Base-by-base conservation (phyloP, 2,888 invertebrate genomes). In the Steinernema scapterisci region DNA sequence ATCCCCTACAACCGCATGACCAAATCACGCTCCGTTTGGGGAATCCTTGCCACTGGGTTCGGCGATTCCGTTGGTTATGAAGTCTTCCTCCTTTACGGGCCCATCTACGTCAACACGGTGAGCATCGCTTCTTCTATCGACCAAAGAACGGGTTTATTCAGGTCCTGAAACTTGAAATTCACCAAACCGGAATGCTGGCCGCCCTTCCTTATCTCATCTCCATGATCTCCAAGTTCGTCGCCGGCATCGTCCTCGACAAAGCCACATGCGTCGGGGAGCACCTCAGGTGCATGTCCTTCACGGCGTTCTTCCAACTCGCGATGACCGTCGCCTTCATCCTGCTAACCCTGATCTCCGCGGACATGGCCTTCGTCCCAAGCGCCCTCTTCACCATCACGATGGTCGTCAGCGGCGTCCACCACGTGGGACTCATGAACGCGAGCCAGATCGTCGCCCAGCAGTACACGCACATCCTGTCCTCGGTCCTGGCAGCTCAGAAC, bases 31-130 rank as follows among this genome's bases (percentile, higher is more conserved):
- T 63, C 63, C 11, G 63, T 63, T 6, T 63, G 27, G 31, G 63
- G 63, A 11, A 63, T 63, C n/a, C 63, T 63, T 5, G 27, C 63
- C 6, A 63, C 63, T 16, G 63, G 63, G 6, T 63, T 63, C 38
- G 63, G 63, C 1, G 63, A 63, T 13, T 63, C 63, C 6, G 63
- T 63, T 16, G 63, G 63, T 1, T 63, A 63, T n/a, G 63, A 63
- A 13, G 63, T 63, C 27, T 63, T 63, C 63, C 63, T 63, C 63
- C 63, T 63, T n/a, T 63, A 63, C 63, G 63, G 63, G 16, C 63
- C 63, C 31, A 63, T 63, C 38, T 63, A 63, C 31, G 63, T 63
- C 31, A 63, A 63, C 38, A 63, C 63, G 1, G 63, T 63, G 16
- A 9, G 48, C 48, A n/a, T n/a, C n/a, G n/a, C n/a, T 51, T 51